Evolutionary conservation across 2,888 invertebrate species (phyloP), one percentile per base, ranked within the genome.

Genomic region (Octonoba sinensis): DNA sequence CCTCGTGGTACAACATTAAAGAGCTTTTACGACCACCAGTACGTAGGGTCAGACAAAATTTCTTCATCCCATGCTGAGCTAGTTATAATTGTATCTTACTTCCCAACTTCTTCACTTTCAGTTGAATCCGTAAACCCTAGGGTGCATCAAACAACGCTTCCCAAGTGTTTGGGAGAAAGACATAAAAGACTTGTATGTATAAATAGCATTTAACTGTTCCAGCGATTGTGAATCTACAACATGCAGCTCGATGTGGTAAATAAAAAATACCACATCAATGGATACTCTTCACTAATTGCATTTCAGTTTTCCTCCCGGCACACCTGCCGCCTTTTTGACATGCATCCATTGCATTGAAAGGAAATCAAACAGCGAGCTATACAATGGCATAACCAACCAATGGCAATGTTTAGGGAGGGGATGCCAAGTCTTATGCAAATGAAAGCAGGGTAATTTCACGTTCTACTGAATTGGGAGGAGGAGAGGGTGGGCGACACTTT

Each of bases 81-180:
- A 44, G 44, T 62, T 62, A 46, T 62, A 62, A 62, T 62, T 62
- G 62, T 44, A 27, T 62, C 46, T 62, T 46, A 46, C 24, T 62
- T 62, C n/a, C 18, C 46, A 36, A 18, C 59, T 66, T 57, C 49
- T 24, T 57, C n/a, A 46, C 49, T 24, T 18, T 44, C 51, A 18
- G 66, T 66, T 73, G 73, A 73, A 73, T 73, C 73, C 54, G 73
- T 44, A 51, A 12, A 47, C 60, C 75, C 75, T 60, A 51, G 18
- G 59, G 47, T 65, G 66, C 13, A 11, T 36, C 36, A 36, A 36
- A 36, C 36, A 36, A 11, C 8, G 36, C 36, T 8, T 36, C 8
- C 36, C 8, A 36, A 36, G 8, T 36, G 36, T 36, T 36, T 36
- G 36, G 36, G 36, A 8, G 36, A 36, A 3, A 8, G 3, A 36